Evolutionary conservation across 2,797 vertebrate species (phyloP), one percentile per base, ranked within the genome.

Genomic region (Tangara arthus): DNA sequence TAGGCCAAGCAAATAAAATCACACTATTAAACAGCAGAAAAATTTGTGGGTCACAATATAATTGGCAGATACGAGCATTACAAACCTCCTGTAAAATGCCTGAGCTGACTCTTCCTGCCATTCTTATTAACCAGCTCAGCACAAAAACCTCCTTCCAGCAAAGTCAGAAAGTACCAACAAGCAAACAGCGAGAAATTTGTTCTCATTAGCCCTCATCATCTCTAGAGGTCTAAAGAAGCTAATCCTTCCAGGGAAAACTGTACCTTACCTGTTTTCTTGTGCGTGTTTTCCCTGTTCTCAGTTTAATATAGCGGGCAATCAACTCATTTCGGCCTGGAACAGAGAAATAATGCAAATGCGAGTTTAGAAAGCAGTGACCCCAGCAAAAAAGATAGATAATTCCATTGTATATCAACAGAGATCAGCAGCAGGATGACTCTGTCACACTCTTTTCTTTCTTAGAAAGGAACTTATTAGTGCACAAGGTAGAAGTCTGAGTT

Each of bases 251-350:
- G 8, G 7, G 39, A 39, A 82, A 90, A 34, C 41, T 30, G 56
- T 4, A 69, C 27, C 73, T 72, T 72, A 98, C 98, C 98, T 98
- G 98, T 96, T 98, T 98, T 55, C 98, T 98, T 91, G 98, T 98
- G 70, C 98, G 98, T 44, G 98, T 98, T 96, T 98, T 98, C 90
- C 98, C 98, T 22, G 98, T 98, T 90, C 98, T 97, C 88, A 98
- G 95, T 93, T 98, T 98, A 96, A 98, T 98, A 47, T 98, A 98
- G 71, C 98, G 98, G 64, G 98, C 98, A 84, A 98, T 98, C 93
- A 98, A 93, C 76, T 98, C 98, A 89, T 98, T 98, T 69, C 98
- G 98, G 85, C 98, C 98, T 98, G 72, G 41, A 89, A 89, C 34
- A 91, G 12, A 87, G 66, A 85, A 89, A 82, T 23, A 69, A 78